Percentiles rank a stretch among this genome's conserved stretches.
Evolutionary conservation across 2,888 invertebrate species (phyloP).

Genomic region (Spisula subtruncata): DNA sequence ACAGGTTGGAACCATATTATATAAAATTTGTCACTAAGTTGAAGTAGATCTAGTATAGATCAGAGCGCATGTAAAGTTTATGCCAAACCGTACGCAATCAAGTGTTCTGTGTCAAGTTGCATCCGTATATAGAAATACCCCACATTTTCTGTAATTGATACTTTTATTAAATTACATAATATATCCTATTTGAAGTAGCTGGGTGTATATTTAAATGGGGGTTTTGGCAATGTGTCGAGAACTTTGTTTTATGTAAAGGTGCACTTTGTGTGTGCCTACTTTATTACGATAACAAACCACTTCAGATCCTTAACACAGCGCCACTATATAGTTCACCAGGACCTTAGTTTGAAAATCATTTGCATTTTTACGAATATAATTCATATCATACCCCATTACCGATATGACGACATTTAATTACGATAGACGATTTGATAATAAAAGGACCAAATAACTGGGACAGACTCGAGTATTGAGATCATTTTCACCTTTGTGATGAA

Average conservation of each 20-base stretch:
- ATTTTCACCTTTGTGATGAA: not conserved
- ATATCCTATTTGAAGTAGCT: not conserved
- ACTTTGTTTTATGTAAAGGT: not conserved
- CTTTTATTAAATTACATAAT: not conserved
- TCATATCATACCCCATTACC: not conserved
- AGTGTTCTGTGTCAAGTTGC: not conserved
- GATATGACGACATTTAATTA: not conserved
- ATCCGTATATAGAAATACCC: not conserved
- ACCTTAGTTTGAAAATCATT: not conserved
- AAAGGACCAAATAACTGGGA: not conserved
- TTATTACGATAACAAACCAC: not conserved
- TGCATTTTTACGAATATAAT: not conserved
- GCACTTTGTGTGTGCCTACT: not conserved
- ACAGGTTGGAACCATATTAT: too few species aligned
- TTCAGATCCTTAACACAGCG: not conserved
- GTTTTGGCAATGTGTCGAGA: not conserved
- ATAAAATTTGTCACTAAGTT: too few species aligned
- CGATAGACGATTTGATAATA: not conserved
- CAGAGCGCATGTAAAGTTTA: too few species aligned
- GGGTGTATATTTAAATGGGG: not conserved
- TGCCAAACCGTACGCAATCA: too few species aligned
- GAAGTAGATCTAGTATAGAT: too few species aligned
- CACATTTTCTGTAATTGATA: not conserved
- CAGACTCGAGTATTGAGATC: not conserved
- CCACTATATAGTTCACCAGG: not conserved